Evolutionary conservation across 2,888 invertebrate genomes (phyloP), one percentile per base, ranked within the genome.

Genomic region (Poecilobothrus nobilitatus): DNA sequence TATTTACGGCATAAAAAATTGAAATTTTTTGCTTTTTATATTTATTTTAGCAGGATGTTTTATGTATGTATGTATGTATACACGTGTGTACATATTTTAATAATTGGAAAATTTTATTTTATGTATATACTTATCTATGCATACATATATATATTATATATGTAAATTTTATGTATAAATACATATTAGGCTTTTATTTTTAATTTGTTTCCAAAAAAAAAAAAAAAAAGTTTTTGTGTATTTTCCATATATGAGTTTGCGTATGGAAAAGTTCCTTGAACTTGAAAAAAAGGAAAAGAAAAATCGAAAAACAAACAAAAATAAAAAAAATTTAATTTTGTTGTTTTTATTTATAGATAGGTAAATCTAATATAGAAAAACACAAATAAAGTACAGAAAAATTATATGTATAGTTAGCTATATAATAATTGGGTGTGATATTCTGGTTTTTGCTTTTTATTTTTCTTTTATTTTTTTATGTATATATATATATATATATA

Each of bases 261-360:
- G 53, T 53, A n/a, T 53, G 53, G 18, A 18, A 53, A 53, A 53
- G 53, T 53, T 53, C 53, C 53, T 53, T 53, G 53, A 53, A 53
- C 53, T 53, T 53, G 53, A 53, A 53, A 53, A 53, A 53, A 18
- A 18, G 27, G 27, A 53, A 44, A 44, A 44, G 5, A 34, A 34
- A 34, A 7, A 34, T 44, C 12, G 5, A 27, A 27, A 4, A 27
- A 27, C 27, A 27, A 27, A 27, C 27, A 27, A 27, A 27, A 27
- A 27, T 4, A 27, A 27, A 27, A 27, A 27, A 27, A 27, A 27
- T 27, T n/a, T n/a, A n/a, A 27, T 27, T 27, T 4, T 27, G 27
- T 27, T 27, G 27, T 27, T 18, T 53, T 53, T 53, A 53, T 53
- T 53, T 18, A 53, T 53, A 53, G 53, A 18, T 18, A 53, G n/a